Evolutionary conservation across 2,888 invertebrate species (phyloP).

Genomic region (Agrypnus murinus): DNA sequence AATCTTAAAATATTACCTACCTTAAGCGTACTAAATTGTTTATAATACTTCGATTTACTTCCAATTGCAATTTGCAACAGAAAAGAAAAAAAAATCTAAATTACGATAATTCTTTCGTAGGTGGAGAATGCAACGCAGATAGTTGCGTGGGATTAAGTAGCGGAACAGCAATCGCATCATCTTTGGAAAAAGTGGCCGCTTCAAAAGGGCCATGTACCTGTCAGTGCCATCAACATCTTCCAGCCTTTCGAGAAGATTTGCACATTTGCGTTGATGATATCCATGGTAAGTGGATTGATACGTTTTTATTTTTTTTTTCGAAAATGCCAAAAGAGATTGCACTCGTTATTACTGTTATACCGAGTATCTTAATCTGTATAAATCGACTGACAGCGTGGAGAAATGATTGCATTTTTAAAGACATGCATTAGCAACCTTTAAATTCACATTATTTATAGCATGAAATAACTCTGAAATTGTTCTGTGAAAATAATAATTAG

Average conservation of each 20-base stretch:
- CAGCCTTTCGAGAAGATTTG: slow-evolving; percentile 89
- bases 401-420: too few species aligned
- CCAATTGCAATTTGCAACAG: not conserved
- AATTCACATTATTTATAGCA: too few species aligned
- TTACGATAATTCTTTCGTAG: slow-evolving; percentile 64
- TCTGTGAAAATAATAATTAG: too few species aligned
- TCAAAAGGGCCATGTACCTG: slow-evolving; percentile 79
- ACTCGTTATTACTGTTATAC: too few species aligned
- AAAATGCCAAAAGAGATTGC: slow-evolving; percentile 4
- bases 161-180: slow-evolving; percentile 74
- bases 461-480: too few species aligned
- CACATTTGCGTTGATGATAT: slow-evolving; percentile 90
- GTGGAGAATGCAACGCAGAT: slow-evolving; percentile 76
- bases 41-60: too few species aligned
- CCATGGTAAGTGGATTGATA: slow-evolving; percentile 77
- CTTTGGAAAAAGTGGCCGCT: slow-evolving; percentile 65
- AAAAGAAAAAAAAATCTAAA: slow-evolving; percentile 14
- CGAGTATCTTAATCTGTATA: not conserved
- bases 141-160: slow-evolving; percentile 81
- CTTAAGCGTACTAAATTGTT: too few species aligned
- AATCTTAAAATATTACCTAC: too few species aligned
- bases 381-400: not conserved
- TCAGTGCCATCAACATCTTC: slow-evolving; percentile 83
- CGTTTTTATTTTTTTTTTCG: too few species aligned
- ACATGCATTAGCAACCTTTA: too few species aligned